A percentile compares a stretch with the other conserved stretches of the same genome.
phyloP scores from a whole-genome alignment of 2,888 invertebrate species.

The Eutolmus rufibarbis region DNA sequence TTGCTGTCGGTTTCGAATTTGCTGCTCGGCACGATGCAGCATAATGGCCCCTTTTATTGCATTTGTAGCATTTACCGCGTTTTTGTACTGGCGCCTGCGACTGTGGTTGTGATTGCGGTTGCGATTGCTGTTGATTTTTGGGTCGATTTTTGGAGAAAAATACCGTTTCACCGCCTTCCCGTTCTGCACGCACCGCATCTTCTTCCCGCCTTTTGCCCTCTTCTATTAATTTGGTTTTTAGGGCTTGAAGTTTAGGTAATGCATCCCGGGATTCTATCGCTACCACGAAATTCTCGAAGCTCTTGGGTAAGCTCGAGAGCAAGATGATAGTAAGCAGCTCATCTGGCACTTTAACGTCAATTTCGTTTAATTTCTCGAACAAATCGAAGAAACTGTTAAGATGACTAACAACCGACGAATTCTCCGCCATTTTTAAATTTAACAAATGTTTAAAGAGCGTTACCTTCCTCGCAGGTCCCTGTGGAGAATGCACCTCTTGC shows the following conservation, averaged over 20 bases:
- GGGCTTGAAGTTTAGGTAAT: constrained; percentile 19
- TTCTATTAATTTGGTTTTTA: constrained; percentile 44
- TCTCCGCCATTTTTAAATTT: constrained; percentile 35
- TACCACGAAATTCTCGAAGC: constrained; percentile 47
- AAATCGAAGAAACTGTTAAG: constrained; percentile 44
- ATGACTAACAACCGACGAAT: constrained; percentile 40
- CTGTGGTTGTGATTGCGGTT: too few relatives aligned
- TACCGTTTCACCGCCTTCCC: background rate
- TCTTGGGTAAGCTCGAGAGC: constrained; percentile 46
- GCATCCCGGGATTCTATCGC: constrained; percentile 48
- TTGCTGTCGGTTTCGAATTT: background rate
- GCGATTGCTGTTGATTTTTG: background rate
- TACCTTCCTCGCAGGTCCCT: constrained; percentile 47
- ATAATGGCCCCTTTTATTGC: constrained; percentile 34
- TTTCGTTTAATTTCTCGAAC: constrained; percentile 43
- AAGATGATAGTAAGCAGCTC: constrained; percentile 46
- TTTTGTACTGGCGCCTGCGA: background rate
- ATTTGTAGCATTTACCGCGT: constrained; percentile 36
- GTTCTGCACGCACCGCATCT: background rate
- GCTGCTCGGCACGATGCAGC: background rate
- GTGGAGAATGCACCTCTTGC: constrained; percentile 43
- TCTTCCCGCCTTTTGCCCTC: constrained; percentile 40
- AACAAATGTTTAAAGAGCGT: constrained; percentile 45
- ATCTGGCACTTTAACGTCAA: constrained; percentile 38
- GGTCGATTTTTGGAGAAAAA: background rate